Conservation (phyloP, 2,113 vertebrate species). For the Xyliphius kryptos region DNA sequence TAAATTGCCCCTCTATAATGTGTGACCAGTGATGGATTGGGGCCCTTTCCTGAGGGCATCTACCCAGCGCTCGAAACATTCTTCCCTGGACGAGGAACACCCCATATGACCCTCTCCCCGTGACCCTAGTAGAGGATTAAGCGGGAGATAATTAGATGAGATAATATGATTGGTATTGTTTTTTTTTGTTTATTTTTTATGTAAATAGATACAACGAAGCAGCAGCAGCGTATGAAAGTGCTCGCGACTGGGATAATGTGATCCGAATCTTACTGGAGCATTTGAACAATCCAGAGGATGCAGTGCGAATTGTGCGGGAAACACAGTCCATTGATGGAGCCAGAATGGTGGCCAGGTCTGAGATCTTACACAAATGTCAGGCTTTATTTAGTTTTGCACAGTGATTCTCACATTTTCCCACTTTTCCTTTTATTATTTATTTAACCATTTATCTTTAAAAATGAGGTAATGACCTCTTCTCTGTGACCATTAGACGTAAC, state of each 20-base stretch:
- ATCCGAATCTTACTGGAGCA: conserved; percentile 91
- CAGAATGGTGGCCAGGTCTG: conserved; percentile 95
- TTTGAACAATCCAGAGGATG: conserved; percentile 87
- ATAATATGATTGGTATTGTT: too few relatives aligned
- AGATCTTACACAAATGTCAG: not conserved
- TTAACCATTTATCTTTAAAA: too few relatives aligned
- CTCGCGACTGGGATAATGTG: conserved; percentile 86
- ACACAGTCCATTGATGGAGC: conserved; percentile 93
- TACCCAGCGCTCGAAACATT: too few relatives aligned
- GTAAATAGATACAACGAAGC: conserved; percentile 81
- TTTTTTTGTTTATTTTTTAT: not conserved
- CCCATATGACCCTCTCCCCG: too few relatives aligned
- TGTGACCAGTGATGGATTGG: too few relatives aligned
- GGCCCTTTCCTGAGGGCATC: too few relatives aligned
- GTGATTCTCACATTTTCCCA: not conserved
- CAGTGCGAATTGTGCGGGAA: conserved; percentile 82
- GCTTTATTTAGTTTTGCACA: too few relatives aligned
- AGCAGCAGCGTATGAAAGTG: conserved; percentile 81
- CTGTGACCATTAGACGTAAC: not conserved
- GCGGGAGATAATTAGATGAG: not conserved
- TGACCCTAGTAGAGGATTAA: not conserved
- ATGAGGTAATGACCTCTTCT: too few relatives aligned
- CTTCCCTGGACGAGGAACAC: too few relatives aligned
- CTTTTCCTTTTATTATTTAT: not conserved
- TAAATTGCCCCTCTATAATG: too few relatives aligned